Evolutionary conservation across 1,140 invertebrate genomes (phyloP).

Genomic region (Idris sp.): DNA sequence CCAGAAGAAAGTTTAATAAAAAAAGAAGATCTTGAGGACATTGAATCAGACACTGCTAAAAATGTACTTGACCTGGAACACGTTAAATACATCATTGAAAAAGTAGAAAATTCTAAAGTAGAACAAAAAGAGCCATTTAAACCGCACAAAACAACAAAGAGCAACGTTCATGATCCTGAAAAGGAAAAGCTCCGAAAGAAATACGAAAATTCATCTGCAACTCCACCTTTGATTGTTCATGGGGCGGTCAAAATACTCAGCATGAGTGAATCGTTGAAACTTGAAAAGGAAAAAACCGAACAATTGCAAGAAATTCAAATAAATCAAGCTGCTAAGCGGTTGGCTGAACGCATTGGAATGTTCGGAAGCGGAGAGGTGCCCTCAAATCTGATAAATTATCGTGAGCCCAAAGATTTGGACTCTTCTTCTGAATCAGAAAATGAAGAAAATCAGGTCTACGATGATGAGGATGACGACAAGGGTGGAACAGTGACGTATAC

Average conservation of each 20-base stretch:
- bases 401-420: slow-evolving; percentile 52
- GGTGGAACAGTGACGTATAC: slow-evolving; percentile 73
- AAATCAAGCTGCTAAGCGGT: slow-evolving; percentile 76
- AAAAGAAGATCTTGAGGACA: slow-evolving; percentile 81
- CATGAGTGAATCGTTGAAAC: slow-evolving; percentile 80
- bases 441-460: slow-evolving; percentile 73
- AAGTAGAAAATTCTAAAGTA: slow-evolving; percentile 76
- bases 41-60: slow-evolving; percentile 67
- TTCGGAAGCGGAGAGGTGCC: slow-evolving; percentile 57
- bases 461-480: slow-evolving; percentile 76
- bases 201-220: slow-evolving; percentile 83
- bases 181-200: slow-evolving; percentile 81
- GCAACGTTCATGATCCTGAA: slow-evolving; percentile 81
- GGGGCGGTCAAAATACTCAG: slow-evolving; percentile 79
- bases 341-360: slow-evolving; percentile 68
- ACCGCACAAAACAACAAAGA: slow-evolving; percentile 82
- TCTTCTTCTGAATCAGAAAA: slow-evolving; percentile 63
- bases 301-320: slow-evolving; percentile 76
- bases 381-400: slow-evolving; percentile 59
- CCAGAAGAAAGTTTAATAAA: slow-evolving; percentile 81
- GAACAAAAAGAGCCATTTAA: slow-evolving; percentile 77
- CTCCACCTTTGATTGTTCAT: slow-evolving; percentile 79
- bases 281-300: slow-evolving; percentile 77
- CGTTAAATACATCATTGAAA: slow-evolving; percentile 81
- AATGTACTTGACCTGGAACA: slow-evolving; percentile 71